Evolutionary conservation across 1,140 invertebrate genomes (phyloP).

Genomic region (Drosophila equinoxialis): DNA sequence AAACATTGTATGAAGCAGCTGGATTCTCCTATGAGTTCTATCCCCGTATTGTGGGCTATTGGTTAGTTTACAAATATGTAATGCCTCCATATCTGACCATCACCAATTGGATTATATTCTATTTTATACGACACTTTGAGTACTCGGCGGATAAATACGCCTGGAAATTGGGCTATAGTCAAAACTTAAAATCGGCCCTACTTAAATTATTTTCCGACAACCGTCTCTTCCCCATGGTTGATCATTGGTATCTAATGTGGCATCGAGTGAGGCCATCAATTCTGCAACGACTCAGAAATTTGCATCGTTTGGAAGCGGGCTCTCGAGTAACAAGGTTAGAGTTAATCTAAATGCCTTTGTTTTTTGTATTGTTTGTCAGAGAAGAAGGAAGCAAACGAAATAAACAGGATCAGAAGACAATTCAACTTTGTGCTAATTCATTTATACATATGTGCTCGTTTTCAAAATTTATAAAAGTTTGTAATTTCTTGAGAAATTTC

Average conservation of each 20-base stretch:
- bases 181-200: not conserved
- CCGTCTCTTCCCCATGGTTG: constrained; percentile 17
- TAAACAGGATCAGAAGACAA: no score
- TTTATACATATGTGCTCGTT: no score
- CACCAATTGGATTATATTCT: constrained; percentile 29
- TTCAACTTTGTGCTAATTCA: no score
- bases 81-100: constrained; percentile 19
- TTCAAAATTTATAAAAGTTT: no score
- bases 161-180: constrained; percentile 3
- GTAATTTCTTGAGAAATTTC: no score
- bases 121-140: constrained; percentile 29
- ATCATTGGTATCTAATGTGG: constrained; percentile 41
- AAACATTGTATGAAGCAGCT: constrained; percentile 32
- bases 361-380: no score
- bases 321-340: not conserved
- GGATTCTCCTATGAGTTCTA: constrained; percentile 40
- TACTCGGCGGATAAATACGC: constrained; percentile 26
- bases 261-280: constrained; percentile 14
- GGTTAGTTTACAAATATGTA: constrained; percentile 42
- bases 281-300: constrained; percentile 24
- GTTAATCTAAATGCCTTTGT: not conserved
- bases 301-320: not conserved
- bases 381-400: no score
- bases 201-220: constrained; percentile 35
- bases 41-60: constrained; percentile 36